These are phyloP conservation scores for Zaprionus davidi DNA, from an alignment of 1,140 invertebrate genomes.

Conservation along the genomic window DNA sequence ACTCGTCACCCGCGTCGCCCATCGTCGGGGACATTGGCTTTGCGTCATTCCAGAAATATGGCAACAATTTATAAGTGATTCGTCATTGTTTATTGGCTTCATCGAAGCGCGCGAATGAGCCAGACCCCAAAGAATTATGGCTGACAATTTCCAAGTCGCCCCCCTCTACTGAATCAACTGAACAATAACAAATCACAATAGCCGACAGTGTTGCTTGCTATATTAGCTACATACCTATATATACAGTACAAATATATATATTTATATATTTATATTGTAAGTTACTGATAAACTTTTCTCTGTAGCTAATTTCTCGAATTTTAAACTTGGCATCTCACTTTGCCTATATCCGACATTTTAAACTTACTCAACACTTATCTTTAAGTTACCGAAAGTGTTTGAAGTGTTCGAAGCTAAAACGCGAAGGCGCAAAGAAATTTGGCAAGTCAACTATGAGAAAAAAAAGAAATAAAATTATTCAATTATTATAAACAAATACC, in stretches of 20 bases:
- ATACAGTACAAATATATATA: not conserved
- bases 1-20: conserved; percentile 21
- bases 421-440: too few relatives aligned
- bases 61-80: conserved; percentile 81
- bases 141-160: conserved; percentile 54
- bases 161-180: conserved; percentile 1
- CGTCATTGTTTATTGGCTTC: conserved; percentile 81
- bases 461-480: too few relatives aligned
- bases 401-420: too few relatives aligned
- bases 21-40: not conserved
- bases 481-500: too few relatives aligned
- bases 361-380: too few relatives aligned
- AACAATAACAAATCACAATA: conserved; percentile 45
- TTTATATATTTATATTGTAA: not conserved
- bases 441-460: too few relatives aligned
- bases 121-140: conserved; percentile 68
- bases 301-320: too few relatives aligned
- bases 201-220: not conserved
- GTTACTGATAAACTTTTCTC: not conserved
- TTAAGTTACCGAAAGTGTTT: too few relatives aligned
- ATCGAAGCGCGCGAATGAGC: conserved; percentile 65
- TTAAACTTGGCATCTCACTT: too few relatives aligned
- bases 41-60: conserved; percentile 63
- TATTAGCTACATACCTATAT: not conserved
- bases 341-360: too few relatives aligned